Base-by-base conservation (phyloP, 2,888 invertebrate species). In the Epirrita christyi region DNA sequence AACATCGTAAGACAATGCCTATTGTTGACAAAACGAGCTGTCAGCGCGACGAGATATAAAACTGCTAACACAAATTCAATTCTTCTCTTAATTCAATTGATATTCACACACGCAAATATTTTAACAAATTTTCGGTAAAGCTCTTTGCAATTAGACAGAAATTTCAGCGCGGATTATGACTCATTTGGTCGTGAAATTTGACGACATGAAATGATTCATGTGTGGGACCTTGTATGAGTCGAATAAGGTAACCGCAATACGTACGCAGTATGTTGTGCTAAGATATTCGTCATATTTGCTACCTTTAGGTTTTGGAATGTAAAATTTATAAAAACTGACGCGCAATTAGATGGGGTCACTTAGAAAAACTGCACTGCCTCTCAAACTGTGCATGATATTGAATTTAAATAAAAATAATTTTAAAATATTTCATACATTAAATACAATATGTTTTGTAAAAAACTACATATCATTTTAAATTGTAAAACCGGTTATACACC, bases 1-100 rank as follows among this genome's bases (percentile, higher is more conserved):
- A 87, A 87, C 83, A 86, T 66, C 45, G 50, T 58, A 67, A 81
- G 74, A 89, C 88, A 89, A 89, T 89, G 78, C 78, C 75, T 73
- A 84, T 88, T 89, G 88, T 89, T 85, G 81, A 81, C 80, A 76
- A 78, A 78, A 72, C 76, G 71, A 67, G 62, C 63, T 70, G 80
- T 86, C 86, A 86, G 86, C 85, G 70, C 76, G 76, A 76, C 62
- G 71, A 75, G 77, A 79, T 80, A 78, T 76, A 73, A 80, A 80
- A 79, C 73, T 71, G 77, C 76, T 63, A 62, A 67, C 66, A 71
- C 70, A 68, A 75, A 72, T 47, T 69, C 79, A 70, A 82, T 80
- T 84, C 80, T 79, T 82, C 79, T 81, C 77, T 69, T 61, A 55
- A 62, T 66, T 81, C 78, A 81, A 83, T 80, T 68, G 76, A 70